phyloP scores from a whole-genome alignment of 2,113 vertebrate genomes.

The Megatriorchis doriae region DNA sequence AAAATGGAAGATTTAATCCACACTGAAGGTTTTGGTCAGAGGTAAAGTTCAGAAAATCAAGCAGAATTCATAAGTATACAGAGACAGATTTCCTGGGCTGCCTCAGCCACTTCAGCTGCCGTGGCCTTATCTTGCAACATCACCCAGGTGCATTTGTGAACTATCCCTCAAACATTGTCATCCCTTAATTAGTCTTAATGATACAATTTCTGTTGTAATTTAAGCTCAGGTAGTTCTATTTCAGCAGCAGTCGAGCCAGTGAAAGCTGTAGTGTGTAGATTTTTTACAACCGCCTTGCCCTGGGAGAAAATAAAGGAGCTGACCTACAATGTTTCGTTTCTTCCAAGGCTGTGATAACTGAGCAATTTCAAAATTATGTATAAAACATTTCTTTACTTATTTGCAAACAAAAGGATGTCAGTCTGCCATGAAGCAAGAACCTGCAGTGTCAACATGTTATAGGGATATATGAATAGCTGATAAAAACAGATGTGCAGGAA shows the following conservation, averaged over 20 bases:
- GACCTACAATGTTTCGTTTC: neutral
- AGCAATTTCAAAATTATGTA: neutral
- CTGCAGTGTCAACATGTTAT: neutral
- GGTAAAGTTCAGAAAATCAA: conserved; percentile 34
- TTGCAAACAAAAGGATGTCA: neutral
- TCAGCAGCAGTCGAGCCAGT: neutral
- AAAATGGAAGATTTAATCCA: conserved; percentile 24
- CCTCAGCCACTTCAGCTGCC: neutral
- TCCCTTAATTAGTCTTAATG: neutral
- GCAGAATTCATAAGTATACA: neutral
- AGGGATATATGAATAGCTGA: neutral
- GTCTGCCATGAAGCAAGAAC: neutral
- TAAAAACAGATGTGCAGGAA: neutral
- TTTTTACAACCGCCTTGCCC: neutral
- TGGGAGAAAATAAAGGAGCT: neutral
- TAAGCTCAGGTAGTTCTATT: neutral
- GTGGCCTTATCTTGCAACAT: neutral
- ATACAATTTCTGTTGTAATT: neutral
- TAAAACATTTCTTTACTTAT: neutral
- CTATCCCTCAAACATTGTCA: neutral
- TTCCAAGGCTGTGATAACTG: neutral
- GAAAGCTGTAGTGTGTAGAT: neutral
- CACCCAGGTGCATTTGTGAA: neutral
- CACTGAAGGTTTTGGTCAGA: neutral
- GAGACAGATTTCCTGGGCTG: neutral